Evolutionary conservation across 2,113 vertebrate species (phyloP).

Genomic region (Nerophis ophidion): DNA sequence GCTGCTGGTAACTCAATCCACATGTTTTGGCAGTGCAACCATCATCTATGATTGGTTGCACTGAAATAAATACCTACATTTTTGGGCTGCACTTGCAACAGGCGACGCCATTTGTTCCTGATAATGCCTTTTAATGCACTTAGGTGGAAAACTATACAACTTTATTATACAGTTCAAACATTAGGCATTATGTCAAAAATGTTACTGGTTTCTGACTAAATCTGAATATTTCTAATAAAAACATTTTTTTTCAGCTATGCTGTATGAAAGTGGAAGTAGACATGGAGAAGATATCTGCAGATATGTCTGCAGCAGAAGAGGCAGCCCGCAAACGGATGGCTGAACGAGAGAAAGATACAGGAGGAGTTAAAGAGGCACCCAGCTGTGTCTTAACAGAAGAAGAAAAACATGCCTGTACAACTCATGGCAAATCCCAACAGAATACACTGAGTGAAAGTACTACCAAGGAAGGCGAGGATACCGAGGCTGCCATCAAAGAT

Average conservation of each 20-base stretch:
- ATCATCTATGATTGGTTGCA: slow-evolving; percentile 32
- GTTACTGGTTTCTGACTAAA: background rate
- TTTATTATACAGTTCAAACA: background rate
- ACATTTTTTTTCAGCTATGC: slow-evolving; percentile 75
- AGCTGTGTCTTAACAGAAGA: slow-evolving; percentile 59
- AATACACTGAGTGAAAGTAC: slow-evolving; percentile 26
- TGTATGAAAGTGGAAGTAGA: slow-evolving; percentile 96
- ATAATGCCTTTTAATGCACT: background rate
- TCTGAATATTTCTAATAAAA: background rate
- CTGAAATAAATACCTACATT: slow-evolving; percentile 20
- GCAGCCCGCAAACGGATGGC: slow-evolving; percentile 86
- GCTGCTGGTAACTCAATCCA: slow-evolving; percentile 50
- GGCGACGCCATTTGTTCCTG: slow-evolving; percentile 48
- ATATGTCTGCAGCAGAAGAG: slow-evolving; percentile 92
- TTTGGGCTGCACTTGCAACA: slow-evolving; percentile 33
- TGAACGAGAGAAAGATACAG: slow-evolving; percentile 86
- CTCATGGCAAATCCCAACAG: slow-evolving; percentile 55
- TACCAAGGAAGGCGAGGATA: slow-evolving; percentile 50
- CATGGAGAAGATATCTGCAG: slow-evolving; percentile 96
- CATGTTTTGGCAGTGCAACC: slow-evolving; percentile 44
- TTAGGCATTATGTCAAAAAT: background rate
- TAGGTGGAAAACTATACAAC: background rate
- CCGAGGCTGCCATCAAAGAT: slow-evolving; percentile 29
- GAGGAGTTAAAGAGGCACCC: slow-evolving; percentile 64
- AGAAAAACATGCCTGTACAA: slow-evolving; percentile 60